Base-by-base conservation (phyloP, 2,888 invertebrate species). In the Lasioglossum vierecki region DNA sequence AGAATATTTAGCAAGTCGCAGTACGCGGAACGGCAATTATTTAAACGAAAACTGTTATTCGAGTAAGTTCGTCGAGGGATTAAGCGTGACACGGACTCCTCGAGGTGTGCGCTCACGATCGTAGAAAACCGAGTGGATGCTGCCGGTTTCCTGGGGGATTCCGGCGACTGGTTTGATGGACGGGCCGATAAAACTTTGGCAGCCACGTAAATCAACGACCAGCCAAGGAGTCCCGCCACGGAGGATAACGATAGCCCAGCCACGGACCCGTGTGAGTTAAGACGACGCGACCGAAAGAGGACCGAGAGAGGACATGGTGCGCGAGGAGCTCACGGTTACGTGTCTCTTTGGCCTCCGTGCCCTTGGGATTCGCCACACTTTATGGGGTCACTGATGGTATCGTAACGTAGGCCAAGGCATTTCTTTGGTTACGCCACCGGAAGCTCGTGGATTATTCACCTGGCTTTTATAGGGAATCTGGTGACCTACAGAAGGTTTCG, bases 141-240 rank as follows among this genome's bases (percentile, higher is more conserved):
- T 66, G 53, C 66, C 73, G 72, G 63, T 44, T 76, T 88, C 83
- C 83, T 57, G 39, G 78, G 86, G 83, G 88, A 88, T 82, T 76
- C 79, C 53, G 41, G 49, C 71, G 78, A 80, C 79, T 63, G 72
- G 72, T 83, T 90, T 92, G 91, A 93, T 88, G 77, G 91, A 92
- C 90, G 90, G 89, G 79, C 87, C 91, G 92, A 93, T 93, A 93
- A 93, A 93, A 93, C 91, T 93, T 93, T 91, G 89, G 89, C 89
- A 76, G 86, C 81, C 90, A 86, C 88, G 90, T 94, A 92, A 93
- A 94, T 94, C 92, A 92, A 92, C 86, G 86, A 41, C 63, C 73
- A 83, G 80, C 53, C 41, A 74, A 88, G 84, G 89, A 88, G 91
- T 91, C 89, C 87, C 82, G 71, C 44, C 77, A 72, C 57, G 35